Evolutionary conservation across 2,113 vertebrate genomes (phyloP).

Genomic region (pig (Sus scrofa)): T2T-Sscrofa CM000819.6:85732001-85732500

Average conservation of each 20-base stretch:
- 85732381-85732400: conserved; percentile 87
- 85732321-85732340: background rate
- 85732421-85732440: conserved; percentile 90
- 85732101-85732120: conserved; percentile 34
- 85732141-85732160: background rate
- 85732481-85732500: conserved; percentile 69
- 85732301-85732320: conserved; percentile 26
- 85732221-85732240: conserved; percentile 66
- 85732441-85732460: conserved; percentile 86
- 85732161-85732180: background rate
- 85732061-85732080: conserved; percentile 85
- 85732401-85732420: conserved; percentile 83
- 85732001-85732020: conserved; percentile 86
- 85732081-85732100: conserved; percentile 83
- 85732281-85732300: conserved; percentile 52
- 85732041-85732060: conserved; percentile 82
- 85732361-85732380: conserved; percentile 81
- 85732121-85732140: background rate
- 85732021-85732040: conserved; percentile 85
- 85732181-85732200: conserved; percentile 57
- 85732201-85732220: conserved; percentile 61
- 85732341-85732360: conserved; percentile 77
- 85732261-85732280: conserved; percentile 76
- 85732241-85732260: conserved; percentile 55
- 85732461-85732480: conserved; percentile 84